phyloP scores from a whole-genome alignment of 1,140 invertebrate species.

The Pachyrhynchus sulphureomaculatus region DNA sequence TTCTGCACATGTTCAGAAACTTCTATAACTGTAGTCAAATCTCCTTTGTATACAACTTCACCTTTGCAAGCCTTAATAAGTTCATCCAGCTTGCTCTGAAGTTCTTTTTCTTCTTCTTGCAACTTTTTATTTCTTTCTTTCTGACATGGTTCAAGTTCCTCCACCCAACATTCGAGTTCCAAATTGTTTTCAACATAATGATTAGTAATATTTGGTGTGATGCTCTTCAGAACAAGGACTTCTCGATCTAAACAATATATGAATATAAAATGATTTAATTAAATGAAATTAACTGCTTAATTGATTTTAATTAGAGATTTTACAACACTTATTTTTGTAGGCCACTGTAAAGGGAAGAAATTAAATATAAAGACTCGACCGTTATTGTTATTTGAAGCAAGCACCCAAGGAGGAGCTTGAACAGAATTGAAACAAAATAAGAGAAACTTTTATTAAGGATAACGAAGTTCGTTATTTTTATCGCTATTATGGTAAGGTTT shows the following conservation, averaged over 20 bases:
- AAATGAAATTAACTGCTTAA: too few relatives aligned
- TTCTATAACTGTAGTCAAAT: conserved; percentile 34
- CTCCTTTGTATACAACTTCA: conserved; percentile 39
- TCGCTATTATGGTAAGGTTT: too few relatives aligned
- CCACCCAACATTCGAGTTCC: conserved; percentile 41
- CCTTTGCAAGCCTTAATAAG: conserved; percentile 29
- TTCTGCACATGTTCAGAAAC: conserved; percentile 37
- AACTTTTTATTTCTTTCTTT: conserved; percentile 25
- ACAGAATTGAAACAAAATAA: too few relatives aligned
- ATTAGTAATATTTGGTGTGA: conserved; percentile 32
- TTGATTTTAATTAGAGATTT: too few relatives aligned
- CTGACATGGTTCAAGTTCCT: conserved; percentile 40
- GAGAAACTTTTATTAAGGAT: too few relatives aligned
- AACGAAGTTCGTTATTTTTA: too few relatives aligned
- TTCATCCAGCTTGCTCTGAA: conserved; percentile 33
- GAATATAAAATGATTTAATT: too few relatives aligned
- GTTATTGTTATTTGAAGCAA: too few relatives aligned
- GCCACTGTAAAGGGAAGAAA: too few relatives aligned
- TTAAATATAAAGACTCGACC: too few relatives aligned
- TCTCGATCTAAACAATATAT: conserved; percentile 40
- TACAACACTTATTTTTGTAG: too few relatives aligned
- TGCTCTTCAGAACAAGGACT: conserved; percentile 44
- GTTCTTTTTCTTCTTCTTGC: conserved; percentile 33
- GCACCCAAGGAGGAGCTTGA: too few relatives aligned
- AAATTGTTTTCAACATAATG: conserved; percentile 38